Evolutionary conservation across 92 coral and sea anemone species (phyloP).

Genomic region (Zoanthus sansibaricus): DNA sequence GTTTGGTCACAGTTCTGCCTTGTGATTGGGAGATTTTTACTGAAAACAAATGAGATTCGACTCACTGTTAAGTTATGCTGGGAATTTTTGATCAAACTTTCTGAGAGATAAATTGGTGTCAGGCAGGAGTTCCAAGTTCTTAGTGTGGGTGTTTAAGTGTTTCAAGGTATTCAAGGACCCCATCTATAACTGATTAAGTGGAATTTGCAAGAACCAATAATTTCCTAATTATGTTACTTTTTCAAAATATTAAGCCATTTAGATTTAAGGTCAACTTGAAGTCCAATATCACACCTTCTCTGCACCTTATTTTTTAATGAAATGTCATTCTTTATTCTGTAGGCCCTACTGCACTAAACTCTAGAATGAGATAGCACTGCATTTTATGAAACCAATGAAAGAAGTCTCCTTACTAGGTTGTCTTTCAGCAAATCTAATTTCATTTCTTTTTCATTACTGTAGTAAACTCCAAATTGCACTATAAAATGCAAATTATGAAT

Average conservation of each 20-base stretch:
- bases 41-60: not conserved
- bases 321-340: not conserved
- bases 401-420: too few species aligned
- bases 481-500: too few species aligned
- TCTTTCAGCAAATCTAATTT: too few species aligned
- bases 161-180: not conserved
- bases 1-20: not conserved
- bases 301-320: not conserved
- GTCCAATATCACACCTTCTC: too few species aligned
- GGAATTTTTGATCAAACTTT: not conserved
- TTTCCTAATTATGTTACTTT: not conserved
- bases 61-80: constrained; percentile 5
- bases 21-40: not conserved
- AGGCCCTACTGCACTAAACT: too few species aligned
- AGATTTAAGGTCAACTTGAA: not conserved
- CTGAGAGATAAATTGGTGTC: not conserved
- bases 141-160: not conserved
- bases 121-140: not conserved
- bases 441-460: too few species aligned
- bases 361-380: too few species aligned
- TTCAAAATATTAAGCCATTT: not conserved
- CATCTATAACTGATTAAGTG: not conserved
- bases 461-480: too few species aligned
- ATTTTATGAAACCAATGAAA: too few species aligned
- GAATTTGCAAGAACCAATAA: not conserved